These are phyloP conservation scores for Gasterosteus nipponicus DNA, from an alignment of 2,113 vertebrate species.

Conservation along the genomic window DNA sequence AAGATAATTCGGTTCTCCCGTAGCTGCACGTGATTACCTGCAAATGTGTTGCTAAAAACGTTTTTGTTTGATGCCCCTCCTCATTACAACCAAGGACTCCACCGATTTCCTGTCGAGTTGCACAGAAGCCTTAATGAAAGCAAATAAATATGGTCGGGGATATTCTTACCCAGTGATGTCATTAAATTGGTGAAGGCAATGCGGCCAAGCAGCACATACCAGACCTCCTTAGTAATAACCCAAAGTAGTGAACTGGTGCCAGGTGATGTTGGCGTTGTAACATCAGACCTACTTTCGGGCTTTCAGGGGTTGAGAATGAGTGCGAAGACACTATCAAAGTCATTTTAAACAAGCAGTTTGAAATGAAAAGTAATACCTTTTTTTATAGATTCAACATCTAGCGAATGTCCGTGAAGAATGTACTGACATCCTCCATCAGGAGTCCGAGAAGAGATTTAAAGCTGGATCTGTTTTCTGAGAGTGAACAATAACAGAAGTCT, in stretches of 20 bases:
- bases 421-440: not conserved
- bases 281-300: constrained; percentile 45
- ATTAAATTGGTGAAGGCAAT: constrained; percentile 31
- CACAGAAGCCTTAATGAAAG: constrained; percentile 15
- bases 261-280: constrained; percentile 51
- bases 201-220: constrained; percentile 62
- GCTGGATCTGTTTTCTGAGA: not conserved
- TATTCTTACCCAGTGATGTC: constrained; percentile 60
- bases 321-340: not conserved
- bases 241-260: constrained; percentile 49
- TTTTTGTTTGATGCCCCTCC: constrained; percentile 12
- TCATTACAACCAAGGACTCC: constrained; percentile 7
- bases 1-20: constrained; percentile 62
- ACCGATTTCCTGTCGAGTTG: constrained; percentile 13
- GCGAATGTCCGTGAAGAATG: not conserved
- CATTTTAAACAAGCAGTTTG: not conserved
- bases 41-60: constrained; percentile 21
- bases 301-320: constrained; percentile 36
- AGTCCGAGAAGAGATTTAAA: not conserved
- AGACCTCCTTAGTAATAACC: constrained; percentile 68
- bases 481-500: not conserved
- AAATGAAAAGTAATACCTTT: not conserved
- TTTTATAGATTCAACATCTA: not conserved
- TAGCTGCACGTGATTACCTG: constrained; percentile 41
- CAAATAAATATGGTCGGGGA: constrained; percentile 12